These are phyloP conservation scores for Zele albiditarsus DNA, from an alignment of 2,888 invertebrate genomes.

Conservation along the genomic window DNA sequence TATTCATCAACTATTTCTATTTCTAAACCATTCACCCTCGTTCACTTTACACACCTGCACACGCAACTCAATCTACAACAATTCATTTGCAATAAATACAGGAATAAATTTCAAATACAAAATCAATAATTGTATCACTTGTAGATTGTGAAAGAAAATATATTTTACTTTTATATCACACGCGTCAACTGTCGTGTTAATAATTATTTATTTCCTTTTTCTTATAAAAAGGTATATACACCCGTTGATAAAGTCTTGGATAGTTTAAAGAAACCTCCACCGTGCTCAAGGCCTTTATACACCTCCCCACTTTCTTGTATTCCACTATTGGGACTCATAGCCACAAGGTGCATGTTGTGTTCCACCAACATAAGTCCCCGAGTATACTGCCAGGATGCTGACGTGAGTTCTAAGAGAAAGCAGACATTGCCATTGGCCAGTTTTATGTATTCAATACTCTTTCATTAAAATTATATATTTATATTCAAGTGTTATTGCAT, in stretches of 20 bases:
- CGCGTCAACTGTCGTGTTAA: background rate
- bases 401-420: slow-evolving; percentile 60
- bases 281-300: slow-evolving; percentile 65
- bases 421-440: slow-evolving; percentile 40
- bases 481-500: background rate
- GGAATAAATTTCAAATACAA: background rate
- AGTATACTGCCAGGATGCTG: slow-evolving; percentile 31
- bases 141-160: too few relatives aligned
- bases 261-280: slow-evolving; percentile 64
- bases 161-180: background rate
- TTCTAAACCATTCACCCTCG: background rate
- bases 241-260: slow-evolving; percentile 52
- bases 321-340: slow-evolving; percentile 50
- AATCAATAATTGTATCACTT: background rate
- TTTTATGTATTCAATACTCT: background rate
- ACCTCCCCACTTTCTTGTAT: slow-evolving; percentile 55
- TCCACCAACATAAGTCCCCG: slow-evolving; percentile 7
- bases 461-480: background rate
- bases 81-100: background rate
- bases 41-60: slow-evolving; percentile 4
- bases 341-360: slow-evolving; percentile 38
- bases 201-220: background rate
- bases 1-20: slow-evolving; percentile 2
- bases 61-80: background rate
- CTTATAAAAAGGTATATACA: slow-evolving; percentile 1